A percentile compares a stretch with the other conserved stretches of the same genome.
phyloP scores from a whole-genome alignment of 2,797 vertebrate species.

The Cynopterus sphinx region DNA sequence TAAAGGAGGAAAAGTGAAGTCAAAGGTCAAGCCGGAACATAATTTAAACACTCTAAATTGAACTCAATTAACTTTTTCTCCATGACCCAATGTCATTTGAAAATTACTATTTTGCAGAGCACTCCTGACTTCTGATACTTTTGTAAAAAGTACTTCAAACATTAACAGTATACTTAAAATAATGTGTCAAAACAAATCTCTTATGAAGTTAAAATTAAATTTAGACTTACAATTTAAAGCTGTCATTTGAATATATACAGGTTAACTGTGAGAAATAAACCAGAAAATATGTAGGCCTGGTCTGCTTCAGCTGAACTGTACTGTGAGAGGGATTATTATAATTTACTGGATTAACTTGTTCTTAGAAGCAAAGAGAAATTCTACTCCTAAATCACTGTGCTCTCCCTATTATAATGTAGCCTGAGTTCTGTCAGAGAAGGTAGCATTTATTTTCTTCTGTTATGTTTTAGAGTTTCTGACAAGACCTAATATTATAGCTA shows the following conservation, averaged over 20 bases:
- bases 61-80: slow-evolving; percentile 40
- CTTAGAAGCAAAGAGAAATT: slow-evolving; percentile 18
- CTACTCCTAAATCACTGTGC: background rate
- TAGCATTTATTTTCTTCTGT: background rate
- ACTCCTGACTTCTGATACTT: slow-evolving; percentile 54
- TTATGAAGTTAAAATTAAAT: slow-evolving; percentile 41
- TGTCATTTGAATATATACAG: slow-evolving; percentile 52
- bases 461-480: background rate
- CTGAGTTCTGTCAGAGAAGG: background rate
- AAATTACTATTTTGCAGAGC: slow-evolving; percentile 52
- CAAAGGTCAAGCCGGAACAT: slow-evolving; percentile 12
- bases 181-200: slow-evolving; percentile 51
- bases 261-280: background rate
- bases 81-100: slow-evolving; percentile 29
- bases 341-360: slow-evolving; percentile 36
- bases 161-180: slow-evolving; percentile 49
- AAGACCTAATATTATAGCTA: background rate
- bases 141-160: slow-evolving; percentile 52
- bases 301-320: background rate
- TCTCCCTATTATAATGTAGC: background rate
- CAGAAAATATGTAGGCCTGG: background rate
- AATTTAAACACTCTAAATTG: slow-evolving; percentile 51
- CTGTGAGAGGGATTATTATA: background rate
- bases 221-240: slow-evolving; percentile 32
- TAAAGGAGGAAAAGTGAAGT: background rate